Evolutionary conservation across 2,797 vertebrate genomes (phyloP).

Genomic region (Liparis tanakae): DNA sequence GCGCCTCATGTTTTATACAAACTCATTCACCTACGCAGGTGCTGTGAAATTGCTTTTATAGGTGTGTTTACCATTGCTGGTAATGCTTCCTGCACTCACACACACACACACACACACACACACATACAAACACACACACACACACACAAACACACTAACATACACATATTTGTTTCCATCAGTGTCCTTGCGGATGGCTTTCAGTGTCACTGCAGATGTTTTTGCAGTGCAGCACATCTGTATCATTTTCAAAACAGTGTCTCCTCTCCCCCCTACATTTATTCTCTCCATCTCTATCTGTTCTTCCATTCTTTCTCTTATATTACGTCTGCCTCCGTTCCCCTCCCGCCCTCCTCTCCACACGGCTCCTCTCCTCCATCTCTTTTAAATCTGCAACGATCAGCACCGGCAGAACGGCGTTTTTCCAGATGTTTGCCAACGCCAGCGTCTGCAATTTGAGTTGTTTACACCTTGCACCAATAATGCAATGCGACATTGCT

Average conservation of each 20-base stretch:
- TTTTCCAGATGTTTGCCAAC: constrained; percentile 20
- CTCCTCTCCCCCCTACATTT: not conserved
- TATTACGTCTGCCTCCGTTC: constrained; percentile 5
- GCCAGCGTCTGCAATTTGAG: constrained; percentile 6
- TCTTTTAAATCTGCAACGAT: constrained; percentile 31
- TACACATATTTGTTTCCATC: constrained; percentile 25
- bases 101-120: not conserved
- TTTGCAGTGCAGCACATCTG: constrained; percentile 11
- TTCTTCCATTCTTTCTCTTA: constrained; percentile 3
- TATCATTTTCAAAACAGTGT: constrained; percentile 13
- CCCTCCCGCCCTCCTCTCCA: not conserved
- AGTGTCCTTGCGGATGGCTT: constrained; percentile 12
- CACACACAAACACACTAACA: constrained; percentile 3
- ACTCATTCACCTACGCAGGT: constrained; percentile 56
- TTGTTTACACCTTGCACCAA: constrained; percentile 3
- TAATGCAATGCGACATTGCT: not conserved
- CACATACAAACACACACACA: constrained; percentile 10
- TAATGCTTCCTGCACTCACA: constrained; percentile 12
- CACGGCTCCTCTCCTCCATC: constrained; percentile 9
- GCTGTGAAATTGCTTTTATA: constrained; percentile 70
- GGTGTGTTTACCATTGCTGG: constrained; percentile 51
- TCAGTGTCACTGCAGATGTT: constrained; percentile 38
- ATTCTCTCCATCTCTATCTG: not conserved
- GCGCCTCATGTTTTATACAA: constrained; percentile 42
- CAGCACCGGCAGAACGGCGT: constrained; percentile 2